Conservation (phyloP, 2,888 invertebrate species). For the Chloroclystis v-ata region DNA sequence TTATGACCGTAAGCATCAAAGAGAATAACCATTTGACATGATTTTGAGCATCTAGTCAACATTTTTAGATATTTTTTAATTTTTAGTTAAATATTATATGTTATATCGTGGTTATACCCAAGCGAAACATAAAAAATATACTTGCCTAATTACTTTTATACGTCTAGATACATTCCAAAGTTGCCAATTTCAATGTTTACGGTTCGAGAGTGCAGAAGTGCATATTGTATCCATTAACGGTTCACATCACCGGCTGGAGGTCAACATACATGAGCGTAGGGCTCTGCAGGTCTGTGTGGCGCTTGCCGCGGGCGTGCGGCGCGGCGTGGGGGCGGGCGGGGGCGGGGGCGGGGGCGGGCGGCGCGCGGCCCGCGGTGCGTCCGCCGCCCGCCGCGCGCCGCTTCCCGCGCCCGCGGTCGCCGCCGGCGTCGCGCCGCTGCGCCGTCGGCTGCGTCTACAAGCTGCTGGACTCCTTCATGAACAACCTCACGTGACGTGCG, state of each 20-base stretch:
- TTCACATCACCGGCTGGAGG: too few species aligned
- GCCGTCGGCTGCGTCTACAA: conserved; percentile 53
- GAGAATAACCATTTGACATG: too few species aligned
- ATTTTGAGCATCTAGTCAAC: too few species aligned
- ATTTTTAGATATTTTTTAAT: too few species aligned
- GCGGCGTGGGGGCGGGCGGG: conserved; percentile 2
- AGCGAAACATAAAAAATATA: too few species aligned
- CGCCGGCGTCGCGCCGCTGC: conserved; percentile 42
- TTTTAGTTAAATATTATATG: too few species aligned
- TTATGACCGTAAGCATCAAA: too few species aligned
- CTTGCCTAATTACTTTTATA: too few species aligned
- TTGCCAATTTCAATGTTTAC: not conserved
- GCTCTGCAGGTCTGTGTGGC: not conserved
- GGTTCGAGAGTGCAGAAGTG: too few species aligned
- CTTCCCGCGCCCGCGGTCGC: conserved; percentile 25
- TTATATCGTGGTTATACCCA: too few species aligned
- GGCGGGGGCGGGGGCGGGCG: not conserved
- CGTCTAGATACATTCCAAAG: too few species aligned
- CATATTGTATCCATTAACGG: too few species aligned
- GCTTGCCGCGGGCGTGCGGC: not conserved
- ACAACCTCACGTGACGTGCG: conserved; percentile 48
- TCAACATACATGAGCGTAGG: not conserved
- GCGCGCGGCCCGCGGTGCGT: conserved; percentile 3
- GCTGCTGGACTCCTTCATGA: conserved; percentile 59
- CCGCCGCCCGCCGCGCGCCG: conserved; percentile 16